Conservation (phyloP, 2,113 vertebrate species). For the Plecturocebus donacophilus region DNA sequence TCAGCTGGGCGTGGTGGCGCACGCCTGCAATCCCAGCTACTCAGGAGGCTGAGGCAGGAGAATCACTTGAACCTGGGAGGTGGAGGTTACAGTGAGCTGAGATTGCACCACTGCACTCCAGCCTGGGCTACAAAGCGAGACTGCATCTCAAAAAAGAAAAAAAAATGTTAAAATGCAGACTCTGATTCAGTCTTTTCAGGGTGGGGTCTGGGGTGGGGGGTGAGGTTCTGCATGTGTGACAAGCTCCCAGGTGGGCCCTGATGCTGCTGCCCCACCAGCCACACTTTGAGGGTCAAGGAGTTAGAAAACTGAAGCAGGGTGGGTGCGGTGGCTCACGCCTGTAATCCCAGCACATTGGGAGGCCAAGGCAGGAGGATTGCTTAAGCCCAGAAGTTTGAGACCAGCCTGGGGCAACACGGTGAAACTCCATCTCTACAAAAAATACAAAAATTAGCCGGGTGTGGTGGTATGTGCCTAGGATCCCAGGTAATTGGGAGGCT, state of each 20-base stretch:
- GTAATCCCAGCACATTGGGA: neutral
- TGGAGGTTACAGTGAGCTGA: too few species aligned
- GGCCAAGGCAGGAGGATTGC: neutral
- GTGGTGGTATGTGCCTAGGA: too few species aligned
- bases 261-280: neutral
- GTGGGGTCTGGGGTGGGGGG: too few species aligned
- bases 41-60: too few species aligned
- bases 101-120: neutral
- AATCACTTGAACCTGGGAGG: too few species aligned
- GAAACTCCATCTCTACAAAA: neutral
- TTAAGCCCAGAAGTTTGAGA: neutral
- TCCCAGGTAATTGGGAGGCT: too few species aligned
- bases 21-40: too few species aligned
- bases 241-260: neutral
- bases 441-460: neutral
- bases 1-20: too few species aligned
- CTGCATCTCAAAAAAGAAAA: neutral
- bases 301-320: neutral
- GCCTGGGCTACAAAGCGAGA: neutral
- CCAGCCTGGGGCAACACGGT: neutral
- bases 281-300: neutral
- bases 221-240: neutral
- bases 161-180: neutral
- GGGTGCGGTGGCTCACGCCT: neutral
- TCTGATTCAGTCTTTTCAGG: neutral